Evolutionary conservation across 2,888 invertebrate genomes (phyloP).

Genomic region (Endotricha flammealis): DNA sequence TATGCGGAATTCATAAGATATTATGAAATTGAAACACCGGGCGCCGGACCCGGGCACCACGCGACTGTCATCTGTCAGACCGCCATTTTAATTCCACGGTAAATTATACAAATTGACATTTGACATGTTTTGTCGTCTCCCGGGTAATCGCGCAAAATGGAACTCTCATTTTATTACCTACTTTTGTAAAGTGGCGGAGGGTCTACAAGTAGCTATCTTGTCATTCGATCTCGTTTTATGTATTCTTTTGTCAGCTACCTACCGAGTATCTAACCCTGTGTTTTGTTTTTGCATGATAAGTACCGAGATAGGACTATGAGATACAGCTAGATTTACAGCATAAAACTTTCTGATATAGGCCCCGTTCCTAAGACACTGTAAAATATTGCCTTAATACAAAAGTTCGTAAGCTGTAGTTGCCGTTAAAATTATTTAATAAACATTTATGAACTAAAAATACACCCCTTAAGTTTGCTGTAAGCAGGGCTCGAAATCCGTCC

Average conservation of each 20-base stretch:
- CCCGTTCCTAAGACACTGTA: no score
- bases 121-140: constrained; percentile 73
- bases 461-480: no score
- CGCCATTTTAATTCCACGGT: constrained; percentile 63
- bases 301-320: not conserved
- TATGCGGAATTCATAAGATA: constrained; percentile 20
- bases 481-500: no score
- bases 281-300: constrained; percentile 11
- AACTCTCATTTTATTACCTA: constrained; percentile 57
- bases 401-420: not conserved
- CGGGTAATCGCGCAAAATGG: constrained; percentile 64
- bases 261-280: constrained; percentile 1
- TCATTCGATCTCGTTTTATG: constrained; percentile 26
- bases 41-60: constrained; percentile 29
- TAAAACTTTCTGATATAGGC: no score
- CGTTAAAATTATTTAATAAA: no score
- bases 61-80: constrained; percentile 64
- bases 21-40: constrained; percentile 25
- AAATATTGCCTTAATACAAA: no score
- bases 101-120: constrained; percentile 72
- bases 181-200: constrained; percentile 40
- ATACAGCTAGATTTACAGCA: not conserved
- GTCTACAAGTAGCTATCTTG: constrained; percentile 31
- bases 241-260: constrained; percentile 8
- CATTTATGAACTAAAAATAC: no score